Evolutionary conservation across 1,140 invertebrate species (phyloP).

Genomic region (Radopholus similis): DNA sequence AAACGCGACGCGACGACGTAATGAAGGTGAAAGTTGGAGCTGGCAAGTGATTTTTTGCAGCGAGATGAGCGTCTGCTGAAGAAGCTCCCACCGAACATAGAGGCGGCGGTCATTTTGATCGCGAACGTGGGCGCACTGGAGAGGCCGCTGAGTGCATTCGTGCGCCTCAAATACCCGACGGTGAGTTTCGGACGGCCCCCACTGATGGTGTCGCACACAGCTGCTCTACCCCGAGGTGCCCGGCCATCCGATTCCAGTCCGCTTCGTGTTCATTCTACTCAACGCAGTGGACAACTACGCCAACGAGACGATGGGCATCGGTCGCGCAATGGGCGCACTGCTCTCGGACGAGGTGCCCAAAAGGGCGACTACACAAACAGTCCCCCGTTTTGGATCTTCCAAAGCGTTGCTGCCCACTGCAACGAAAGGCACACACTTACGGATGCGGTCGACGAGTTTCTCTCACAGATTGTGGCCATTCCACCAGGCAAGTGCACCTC

Average conservation of each 20-base stretch:
- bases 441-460: conserved; percentile 44
- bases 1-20: conserved; percentile 9
- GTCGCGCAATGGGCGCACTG: conserved; percentile 40
- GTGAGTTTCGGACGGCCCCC: neutral
- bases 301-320: conserved; percentile 39
- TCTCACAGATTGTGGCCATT: conserved; percentile 58
- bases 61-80: conserved; percentile 39
- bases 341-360: conserved; percentile 34
- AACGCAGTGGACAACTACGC: conserved; percentile 39
- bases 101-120: conserved; percentile 39
- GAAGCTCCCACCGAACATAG: conserved; percentile 33
- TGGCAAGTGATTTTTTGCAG: conserved; percentile 18
- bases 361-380: neutral
- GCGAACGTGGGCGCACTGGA: conserved; percentile 40
- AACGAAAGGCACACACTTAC: conserved; percentile 51
- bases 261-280: conserved; percentile 37
- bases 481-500: conserved; percentile 63
- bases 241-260: conserved; percentile 40
- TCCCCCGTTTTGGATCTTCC: conserved; percentile 62
- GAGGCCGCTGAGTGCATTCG: conserved; percentile 32
- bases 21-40: neutral
- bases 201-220: conserved; percentile 12
- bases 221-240: conserved; percentile 43
- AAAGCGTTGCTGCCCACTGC: conserved; percentile 60
- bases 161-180: conserved; percentile 31